Evolutionary conservation across 2,797 vertebrate species (phyloP).

Genomic region (Glossophaga mutica): DNA sequence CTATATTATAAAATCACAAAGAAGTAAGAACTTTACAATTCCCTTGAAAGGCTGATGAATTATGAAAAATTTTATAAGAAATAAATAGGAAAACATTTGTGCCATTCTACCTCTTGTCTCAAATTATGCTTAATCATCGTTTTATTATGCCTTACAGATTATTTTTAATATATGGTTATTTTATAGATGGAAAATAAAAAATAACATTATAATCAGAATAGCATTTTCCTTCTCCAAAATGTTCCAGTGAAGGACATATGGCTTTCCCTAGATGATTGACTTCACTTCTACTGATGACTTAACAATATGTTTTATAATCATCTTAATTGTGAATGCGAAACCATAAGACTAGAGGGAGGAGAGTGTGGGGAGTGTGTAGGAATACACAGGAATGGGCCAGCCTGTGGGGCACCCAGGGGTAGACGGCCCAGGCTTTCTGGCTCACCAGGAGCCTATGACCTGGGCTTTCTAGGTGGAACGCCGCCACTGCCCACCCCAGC

Average conservation of each 20-base stretch:
- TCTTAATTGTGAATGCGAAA: background rate
- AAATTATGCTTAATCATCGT: background rate
- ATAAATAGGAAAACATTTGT: background rate
- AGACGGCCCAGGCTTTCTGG: no score
- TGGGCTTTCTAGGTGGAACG: no score
- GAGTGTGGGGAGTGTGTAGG: no score
- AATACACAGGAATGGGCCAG: no score
- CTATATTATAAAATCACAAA: background rate
- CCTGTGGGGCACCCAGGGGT: no score
- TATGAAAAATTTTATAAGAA: background rate
- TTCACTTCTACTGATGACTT: background rate
- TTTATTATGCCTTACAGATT: background rate
- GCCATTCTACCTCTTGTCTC: background rate
- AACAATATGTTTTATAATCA: background rate
- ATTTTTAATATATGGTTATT: background rate
- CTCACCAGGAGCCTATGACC: no score
- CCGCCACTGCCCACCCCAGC: no score
- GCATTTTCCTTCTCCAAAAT: background rate
- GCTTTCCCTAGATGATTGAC: background rate
- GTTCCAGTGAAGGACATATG: background rate
- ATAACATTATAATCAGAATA: background rate
- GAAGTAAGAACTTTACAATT: background rate
- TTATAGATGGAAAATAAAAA: slow-evolving; percentile 23
- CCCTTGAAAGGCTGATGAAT: background rate
- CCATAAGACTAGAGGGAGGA: background rate